These are phyloP conservation scores for Istiophorus platypterus DNA, from an alignment of 2,113 vertebrate species.

Conservation along the genomic window DNA sequence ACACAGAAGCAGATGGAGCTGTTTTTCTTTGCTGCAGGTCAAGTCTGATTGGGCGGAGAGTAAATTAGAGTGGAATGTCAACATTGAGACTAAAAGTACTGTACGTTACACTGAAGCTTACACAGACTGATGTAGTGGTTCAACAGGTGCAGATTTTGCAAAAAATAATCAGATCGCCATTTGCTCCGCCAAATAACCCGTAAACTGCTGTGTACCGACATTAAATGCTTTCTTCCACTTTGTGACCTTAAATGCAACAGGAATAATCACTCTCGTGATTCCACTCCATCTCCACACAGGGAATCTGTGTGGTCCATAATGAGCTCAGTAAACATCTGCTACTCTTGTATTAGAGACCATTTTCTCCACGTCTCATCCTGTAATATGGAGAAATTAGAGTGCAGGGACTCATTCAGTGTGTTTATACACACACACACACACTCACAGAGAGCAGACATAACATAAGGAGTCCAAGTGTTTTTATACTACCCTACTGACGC, in stretches of 20 bases:
- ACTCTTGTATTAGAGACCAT: slow-evolving; percentile 79
- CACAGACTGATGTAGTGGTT: slow-evolving; percentile 1
- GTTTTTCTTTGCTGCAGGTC: slow-evolving; percentile 56
- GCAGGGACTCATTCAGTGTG: slow-evolving; percentile 71
- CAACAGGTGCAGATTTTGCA: slow-evolving; percentile 61
- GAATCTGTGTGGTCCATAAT: slow-evolving; percentile 81
- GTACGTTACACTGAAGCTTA: background rate
- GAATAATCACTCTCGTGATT: slow-evolving; percentile 32
- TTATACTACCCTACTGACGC: slow-evolving; percentile 78
- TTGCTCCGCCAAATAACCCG: background rate
- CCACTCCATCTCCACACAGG: slow-evolving; percentile 39
- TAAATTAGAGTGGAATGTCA: slow-evolving; percentile 28
- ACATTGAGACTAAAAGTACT: slow-evolving; percentile 8
- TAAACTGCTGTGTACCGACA: background rate
- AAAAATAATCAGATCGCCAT: slow-evolving; percentile 16
- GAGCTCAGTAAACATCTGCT: slow-evolving; percentile 81
- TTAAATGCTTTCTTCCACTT: slow-evolving; percentile 26
- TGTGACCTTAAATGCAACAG: slow-evolving; percentile 7
- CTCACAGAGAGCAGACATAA: slow-evolving; percentile 75
- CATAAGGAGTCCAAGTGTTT: slow-evolving; percentile 80
- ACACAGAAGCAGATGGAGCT: slow-evolving; percentile 56
- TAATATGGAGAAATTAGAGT: slow-evolving; percentile 85
- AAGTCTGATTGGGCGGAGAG: slow-evolving; percentile 41
- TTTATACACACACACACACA: slow-evolving; percentile 72
- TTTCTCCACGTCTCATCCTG: slow-evolving; percentile 81